A percentile compares a stretch with the other conserved stretches of the same genome.
Evolutionary conservation across 2,797 vertebrate species (phyloP).

Genomic region (Thalassophryne amazonica): DNA sequence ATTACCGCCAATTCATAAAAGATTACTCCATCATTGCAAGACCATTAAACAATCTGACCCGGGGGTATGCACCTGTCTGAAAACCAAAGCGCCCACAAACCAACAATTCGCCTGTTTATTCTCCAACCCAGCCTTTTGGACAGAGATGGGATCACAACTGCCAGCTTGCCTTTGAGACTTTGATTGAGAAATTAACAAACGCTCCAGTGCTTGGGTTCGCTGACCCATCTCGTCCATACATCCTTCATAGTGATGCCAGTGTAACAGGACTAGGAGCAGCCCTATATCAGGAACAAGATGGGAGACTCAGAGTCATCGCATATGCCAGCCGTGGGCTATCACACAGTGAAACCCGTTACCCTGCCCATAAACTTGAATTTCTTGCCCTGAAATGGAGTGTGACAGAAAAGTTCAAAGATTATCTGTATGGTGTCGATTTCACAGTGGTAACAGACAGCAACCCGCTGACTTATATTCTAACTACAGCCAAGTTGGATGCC

Average conservation of each 20-base stretch:
- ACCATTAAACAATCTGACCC: too few relatives aligned
- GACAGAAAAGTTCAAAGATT: neutral
- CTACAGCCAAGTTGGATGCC: neutral
- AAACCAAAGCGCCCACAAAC: too few relatives aligned
- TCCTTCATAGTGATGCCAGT: neutral
- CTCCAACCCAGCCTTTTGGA: too few relatives aligned
- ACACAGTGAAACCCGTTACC: neutral
- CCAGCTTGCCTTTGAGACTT: too few relatives aligned
- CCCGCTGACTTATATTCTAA: neutral
- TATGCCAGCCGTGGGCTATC: slow-evolving; percentile 3
- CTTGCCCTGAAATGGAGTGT: neutral
- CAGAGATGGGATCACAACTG: too few relatives aligned
- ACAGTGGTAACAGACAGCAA: neutral
- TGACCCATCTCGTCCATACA: neutral
- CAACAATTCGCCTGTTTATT: too few relatives aligned
- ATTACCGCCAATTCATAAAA: too few relatives aligned
- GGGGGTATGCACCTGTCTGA: too few relatives aligned
- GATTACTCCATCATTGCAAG: too few relatives aligned
- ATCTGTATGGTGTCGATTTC: neutral
- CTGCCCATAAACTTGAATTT: neutral
- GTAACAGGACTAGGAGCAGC: neutral
- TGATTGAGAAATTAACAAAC: neutral
- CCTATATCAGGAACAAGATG: neutral
- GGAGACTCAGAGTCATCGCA: neutral
- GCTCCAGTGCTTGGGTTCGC: neutral